Base-by-base conservation (phyloP, 2,797 vertebrate genomes). In the Sternarchorhynchus goeldii region DNA sequence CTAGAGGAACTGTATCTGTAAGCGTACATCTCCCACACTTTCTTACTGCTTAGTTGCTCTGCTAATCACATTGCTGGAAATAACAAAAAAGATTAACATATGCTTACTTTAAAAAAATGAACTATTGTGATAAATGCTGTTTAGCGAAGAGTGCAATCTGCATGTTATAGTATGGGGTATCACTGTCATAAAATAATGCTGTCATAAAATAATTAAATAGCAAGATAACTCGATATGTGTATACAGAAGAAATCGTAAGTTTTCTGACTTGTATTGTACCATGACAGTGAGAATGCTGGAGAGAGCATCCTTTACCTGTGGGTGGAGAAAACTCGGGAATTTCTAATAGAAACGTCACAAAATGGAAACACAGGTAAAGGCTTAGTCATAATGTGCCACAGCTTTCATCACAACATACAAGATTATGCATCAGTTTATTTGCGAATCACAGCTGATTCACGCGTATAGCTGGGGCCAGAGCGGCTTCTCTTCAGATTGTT, bases 281-380 rank as follows among this genome's bases (percentile, higher is more conserved):
- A 60, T 70, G 57, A 83, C 91, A 99, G 98, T 81, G 93, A 96
- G 86, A 94, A 97, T 41, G 81, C 89, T 14, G 97, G 97, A 75
- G 96, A 99, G 89, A 96, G 94, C 88, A 95, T 99, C 88, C 93
- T 99, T 76, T 98, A 96, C 87, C 91, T 96, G 14, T 99, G 97
- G 97, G 96, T 99, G 86, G 97, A 98, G 87, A 96, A 91, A 86
- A 94, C 99, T 39, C 69, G 97, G 85, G 96, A 99, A 83, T 93
- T 96, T 88, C 89, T 99, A 1, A 76, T 93, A 53, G 93, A 96
- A 82, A 96, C 93, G 87, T 92, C 96, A 50, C 93, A 93, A 76
- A 89, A 89, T 29, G 86, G 90, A 78, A 92, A 92, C 84, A 78
- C 93, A 93, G 96, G 97, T 99, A 93, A 90, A 91, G 65, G 31